Conservation (phyloP, 2,113 vertebrate species). For the Melanocharis versteri region DNA sequence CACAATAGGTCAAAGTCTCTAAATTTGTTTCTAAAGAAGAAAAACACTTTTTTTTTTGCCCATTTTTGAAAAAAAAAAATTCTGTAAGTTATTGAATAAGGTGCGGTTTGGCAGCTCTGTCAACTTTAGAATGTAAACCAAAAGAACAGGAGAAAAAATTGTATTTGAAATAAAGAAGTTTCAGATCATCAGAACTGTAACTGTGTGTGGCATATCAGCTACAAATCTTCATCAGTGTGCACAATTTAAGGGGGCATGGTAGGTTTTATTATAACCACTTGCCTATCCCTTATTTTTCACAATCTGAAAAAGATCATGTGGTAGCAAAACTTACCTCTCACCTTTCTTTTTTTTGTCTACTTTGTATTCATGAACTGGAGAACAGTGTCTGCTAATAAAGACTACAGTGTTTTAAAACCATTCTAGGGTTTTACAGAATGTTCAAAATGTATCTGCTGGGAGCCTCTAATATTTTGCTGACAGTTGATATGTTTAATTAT, state of each 20-base stretch:
- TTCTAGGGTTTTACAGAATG: neutral
- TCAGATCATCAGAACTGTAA: neutral
- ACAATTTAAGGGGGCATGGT: neutral
- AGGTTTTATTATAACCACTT: neutral
- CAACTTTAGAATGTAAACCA: neutral
- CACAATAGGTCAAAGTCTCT: neutral
- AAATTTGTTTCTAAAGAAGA: neutral
- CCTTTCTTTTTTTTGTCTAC: neutral
- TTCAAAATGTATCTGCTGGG: neutral
- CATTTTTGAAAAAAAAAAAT: neutral
- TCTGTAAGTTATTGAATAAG: neutral
- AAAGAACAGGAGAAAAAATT: neutral
- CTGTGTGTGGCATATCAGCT: neutral
- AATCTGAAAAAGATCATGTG: neutral
- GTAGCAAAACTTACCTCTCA: neutral
- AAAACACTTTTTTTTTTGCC: neutral
- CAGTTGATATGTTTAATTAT: neutral
- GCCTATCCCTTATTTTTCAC: neutral
- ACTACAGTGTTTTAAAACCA: neutral
- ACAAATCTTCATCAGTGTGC: neutral
- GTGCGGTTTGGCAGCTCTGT: neutral
- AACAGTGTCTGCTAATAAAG: neutral
- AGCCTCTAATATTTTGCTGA: neutral
- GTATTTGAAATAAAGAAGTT: neutral
- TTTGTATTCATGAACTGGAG: neutral